phyloP scores from a whole-genome alignment of 2,113 vertebrate species.

The Clarias gariepinus region DNA sequence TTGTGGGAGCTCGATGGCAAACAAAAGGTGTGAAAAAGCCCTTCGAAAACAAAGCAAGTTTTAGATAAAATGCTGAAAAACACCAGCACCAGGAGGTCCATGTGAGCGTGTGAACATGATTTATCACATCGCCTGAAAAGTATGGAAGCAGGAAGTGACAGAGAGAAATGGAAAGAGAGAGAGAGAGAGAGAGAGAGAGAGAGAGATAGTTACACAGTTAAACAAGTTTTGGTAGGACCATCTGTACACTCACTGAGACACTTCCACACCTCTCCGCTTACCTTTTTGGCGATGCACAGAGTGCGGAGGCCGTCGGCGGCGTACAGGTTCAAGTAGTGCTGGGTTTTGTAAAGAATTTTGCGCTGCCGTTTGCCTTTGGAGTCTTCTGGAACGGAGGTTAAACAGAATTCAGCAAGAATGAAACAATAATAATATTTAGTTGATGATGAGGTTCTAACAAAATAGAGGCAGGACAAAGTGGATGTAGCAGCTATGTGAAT shows the following conservation, averaged over 20 bases:
- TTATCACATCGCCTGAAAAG: conserved; percentile 8
- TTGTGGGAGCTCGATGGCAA: not conserved
- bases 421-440: not conserved
- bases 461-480: not conserved
- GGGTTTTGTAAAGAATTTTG: conserved; percentile 88
- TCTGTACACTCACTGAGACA: not conserved
- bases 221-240: conserved; percentile 37
- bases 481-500: not conserved
- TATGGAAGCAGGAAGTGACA: not conserved
- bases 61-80: conserved; percentile 20
- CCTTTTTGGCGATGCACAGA: conserved; percentile 96
- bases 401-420: not conserved
- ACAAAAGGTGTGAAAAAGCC: not conserved
- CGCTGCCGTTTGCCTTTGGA: conserved; percentile 84
- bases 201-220: conserved; percentile 53
- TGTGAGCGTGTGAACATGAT: conserved; percentile 39
- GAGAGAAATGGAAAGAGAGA: not conserved
- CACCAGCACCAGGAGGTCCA: conserved; percentile 2
- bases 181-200: not conserved
- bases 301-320: conserved; percentile 90
- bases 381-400: conserved; percentile 71
- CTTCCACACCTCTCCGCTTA: conserved; percentile 61
- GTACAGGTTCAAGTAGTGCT: conserved; percentile 91
- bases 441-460: not conserved
- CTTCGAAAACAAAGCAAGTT: not conserved